Percentiles rank a stretch among this genome's conserved stretches.
Evolutionary conservation across 2,888 invertebrate species (phyloP).

Genomic region (Phytoseiulus persimilis): DNA sequence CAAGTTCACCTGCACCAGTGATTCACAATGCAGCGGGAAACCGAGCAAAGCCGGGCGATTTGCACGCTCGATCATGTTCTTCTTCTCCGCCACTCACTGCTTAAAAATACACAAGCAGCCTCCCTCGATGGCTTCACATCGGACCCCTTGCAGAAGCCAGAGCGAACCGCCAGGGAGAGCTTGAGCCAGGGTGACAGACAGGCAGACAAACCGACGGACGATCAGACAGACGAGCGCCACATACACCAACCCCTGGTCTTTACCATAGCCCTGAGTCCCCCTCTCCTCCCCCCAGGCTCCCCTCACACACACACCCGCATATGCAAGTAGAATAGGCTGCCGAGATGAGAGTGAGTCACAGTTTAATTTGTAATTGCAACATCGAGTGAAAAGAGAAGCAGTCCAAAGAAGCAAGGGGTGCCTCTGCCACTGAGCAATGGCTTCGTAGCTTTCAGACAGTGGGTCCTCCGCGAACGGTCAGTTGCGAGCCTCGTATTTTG

Average conservation of each 20-base stretch:
- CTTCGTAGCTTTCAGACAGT: neutral
- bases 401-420: conserved; percentile 5
- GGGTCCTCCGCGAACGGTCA: neutral
- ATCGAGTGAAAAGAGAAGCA: neutral
- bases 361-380: conserved; percentile 5
- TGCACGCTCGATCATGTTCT: conserved; percentile 5
- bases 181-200: neutral
- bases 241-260: neutral
- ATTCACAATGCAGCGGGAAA: neutral
- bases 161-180: neutral
- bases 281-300: neutral
- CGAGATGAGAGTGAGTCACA: conserved; percentile 5
- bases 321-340: neutral
- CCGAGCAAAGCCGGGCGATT: neutral
- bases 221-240: neutral
- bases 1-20: neutral
- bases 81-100: neutral
- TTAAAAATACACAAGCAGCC: conserved; percentile 5
- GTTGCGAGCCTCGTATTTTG: neutral
- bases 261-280: neutral
- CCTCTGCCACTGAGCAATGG: neutral
- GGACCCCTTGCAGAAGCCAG: neutral
- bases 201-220: neutral
- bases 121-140: neutral
- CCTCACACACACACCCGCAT: neutral